phyloP scores from a whole-genome alignment of 2,797 vertebrate genomes.

The Alcedo quadribrachys region DNA sequence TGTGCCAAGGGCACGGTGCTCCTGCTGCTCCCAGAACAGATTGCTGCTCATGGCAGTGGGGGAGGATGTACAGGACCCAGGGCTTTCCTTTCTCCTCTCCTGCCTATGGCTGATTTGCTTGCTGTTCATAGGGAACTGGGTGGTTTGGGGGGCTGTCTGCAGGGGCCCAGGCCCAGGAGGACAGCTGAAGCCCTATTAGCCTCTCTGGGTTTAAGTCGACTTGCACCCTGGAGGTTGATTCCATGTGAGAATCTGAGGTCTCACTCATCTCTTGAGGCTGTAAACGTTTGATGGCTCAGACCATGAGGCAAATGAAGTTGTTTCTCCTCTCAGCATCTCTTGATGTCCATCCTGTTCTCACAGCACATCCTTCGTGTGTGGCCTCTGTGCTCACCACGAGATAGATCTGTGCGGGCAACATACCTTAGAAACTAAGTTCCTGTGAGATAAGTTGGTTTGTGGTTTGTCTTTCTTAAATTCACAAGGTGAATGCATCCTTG shows the following conservation, averaged over 20 bases:
- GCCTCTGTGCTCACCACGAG: accelerated
- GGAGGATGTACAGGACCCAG: neutral
- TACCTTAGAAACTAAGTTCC: neutral
- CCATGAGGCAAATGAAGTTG: neutral
- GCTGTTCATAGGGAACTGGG: neutral
- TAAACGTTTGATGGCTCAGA: neutral
- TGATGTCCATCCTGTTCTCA: neutral
- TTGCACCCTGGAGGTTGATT: neutral
- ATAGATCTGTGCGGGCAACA: accelerated
- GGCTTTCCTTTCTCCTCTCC: neutral
- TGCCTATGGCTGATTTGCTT: accelerated
- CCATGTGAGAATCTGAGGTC: neutral
- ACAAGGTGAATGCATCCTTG: neutral
- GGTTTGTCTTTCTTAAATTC: neutral
- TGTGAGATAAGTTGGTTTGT: neutral
- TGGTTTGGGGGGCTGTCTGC: neutral
- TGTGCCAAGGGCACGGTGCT: accelerated
- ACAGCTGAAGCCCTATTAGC: neutral
- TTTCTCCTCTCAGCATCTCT: neutral
- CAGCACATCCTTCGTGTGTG: accelerated
- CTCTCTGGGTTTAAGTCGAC: neutral
- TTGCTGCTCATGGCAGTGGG: neutral
- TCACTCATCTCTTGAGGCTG: neutral
- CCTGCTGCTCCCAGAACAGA: accelerated
- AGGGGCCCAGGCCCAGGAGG: neutral